Evolutionary conservation across 2,113 vertebrate species (phyloP), one percentile per base, ranked within the genome.

Genomic region (Hepsetus odoe): DNA sequence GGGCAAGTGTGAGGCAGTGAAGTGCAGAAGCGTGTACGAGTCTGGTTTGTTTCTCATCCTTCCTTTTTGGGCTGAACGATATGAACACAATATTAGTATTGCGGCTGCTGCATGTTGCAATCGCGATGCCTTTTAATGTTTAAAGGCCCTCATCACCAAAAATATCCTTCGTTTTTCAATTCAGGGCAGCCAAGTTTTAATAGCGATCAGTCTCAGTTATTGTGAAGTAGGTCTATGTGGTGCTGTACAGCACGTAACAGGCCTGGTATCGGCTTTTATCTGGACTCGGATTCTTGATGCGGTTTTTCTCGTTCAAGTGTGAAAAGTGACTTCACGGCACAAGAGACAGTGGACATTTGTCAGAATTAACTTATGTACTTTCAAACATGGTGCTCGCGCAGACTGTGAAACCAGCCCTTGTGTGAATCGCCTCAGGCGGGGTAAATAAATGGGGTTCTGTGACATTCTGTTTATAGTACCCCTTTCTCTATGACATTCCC

Each of bases 361-460:
- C 55, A 58, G n/a, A 24, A 28, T 24, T 14, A 6, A 30, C 56
- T 16, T 59, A 4, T 28, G 30, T 18, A 59, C 56, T 30, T 18
- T 28, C 10, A 30, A 8, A 13, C 5, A 20, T 10, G 0, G 1
- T 76, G 46, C n/a, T n/a, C n/a, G n/a, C n/a, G n/a, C n/a, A n/a
- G n/a, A n/a, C n/a, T n/a, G 33, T 70, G 49, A 46, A 46, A 26
- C 74, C 58, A 55, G 14, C 46, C 38, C 42, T 38, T 49, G 26
- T 46, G 75, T 33, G 35, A 11, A 35, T 44, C 14, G 9, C 62
- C 46, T 6, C 18, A 16, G 35, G 62, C 28, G 22, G 38, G 7
- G 40, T 77, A 71, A 78, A 78, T 62, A 53, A 24, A 38, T 62
- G 76, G 35, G 40, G 33, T 62, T 71, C 28, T 77, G 75, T 70